Evolutionary conservation across 2,888 invertebrate genomes (phyloP), one percentile per base, ranked within the genome.

Genomic region (Hydraecia micacea): DNA sequence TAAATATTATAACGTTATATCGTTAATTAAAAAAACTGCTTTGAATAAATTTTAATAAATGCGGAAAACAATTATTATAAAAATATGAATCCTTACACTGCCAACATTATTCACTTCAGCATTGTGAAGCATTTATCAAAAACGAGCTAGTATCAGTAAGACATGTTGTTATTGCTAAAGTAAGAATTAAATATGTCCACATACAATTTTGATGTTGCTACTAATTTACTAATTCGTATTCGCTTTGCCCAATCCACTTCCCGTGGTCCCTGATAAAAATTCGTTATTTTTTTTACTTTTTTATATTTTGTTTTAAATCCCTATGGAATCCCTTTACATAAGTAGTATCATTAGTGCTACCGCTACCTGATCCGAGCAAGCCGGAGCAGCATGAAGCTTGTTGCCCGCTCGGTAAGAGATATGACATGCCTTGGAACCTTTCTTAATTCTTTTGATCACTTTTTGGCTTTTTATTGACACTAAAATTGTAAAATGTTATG

Each of bases 301-400:
- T 91, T 93, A 93, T 93, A 91, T 91, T 90, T 94, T 95, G 89
- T 93, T 95, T 97, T 95, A 92, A 93, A 94, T 96, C 93, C 95
- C 92, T 90, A 87, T 90, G 87, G 91, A 92, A 93, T 90, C 92
- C 95, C 93, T 93, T 94, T 94, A 94, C 92, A 95, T 93, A 90
- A 93, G 95, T 97, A 98, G 98, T 98, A 95, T 97, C 97, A 94
- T 97, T 98, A 97, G 98, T 98, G 95, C 97, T 98, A 97, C 98
- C 98, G 95, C 97, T 98, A 97, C 98, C 98, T 96, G 98, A 98
- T 97, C 98, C 98, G 95, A 97, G 98, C 96, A 98, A 98, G 97
- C 98, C 98, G 94, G 98, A 98, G 97, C 98, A 98, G 98, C 98
- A 98, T 97, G 98, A 98, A 97, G 98, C 98, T 97, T 98, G 98